Evolutionary conservation across 2,797 vertebrate species (phyloP).

Genomic region (Microchirus variegatus): DNA sequence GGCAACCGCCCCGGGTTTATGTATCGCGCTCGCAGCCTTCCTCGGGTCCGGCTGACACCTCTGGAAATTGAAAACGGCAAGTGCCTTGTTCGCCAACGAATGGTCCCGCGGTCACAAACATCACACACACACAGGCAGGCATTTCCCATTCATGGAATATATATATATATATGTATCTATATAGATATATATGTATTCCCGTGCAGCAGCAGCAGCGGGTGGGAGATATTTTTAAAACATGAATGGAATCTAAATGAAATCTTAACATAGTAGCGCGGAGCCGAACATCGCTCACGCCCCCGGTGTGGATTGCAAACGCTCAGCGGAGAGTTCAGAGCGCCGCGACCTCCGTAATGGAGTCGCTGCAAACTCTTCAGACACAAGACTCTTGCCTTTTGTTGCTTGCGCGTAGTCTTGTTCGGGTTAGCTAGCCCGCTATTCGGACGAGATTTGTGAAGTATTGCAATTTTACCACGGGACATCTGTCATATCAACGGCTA

Average conservation of each 20-base stretch:
- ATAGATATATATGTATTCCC: no score
- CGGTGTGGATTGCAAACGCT: constrained; percentile 35
- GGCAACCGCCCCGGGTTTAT: constrained; percentile 58
- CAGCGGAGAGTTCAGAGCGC: constrained; percentile 50
- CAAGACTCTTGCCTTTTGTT: no score
- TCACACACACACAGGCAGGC: constrained; percentile 21
- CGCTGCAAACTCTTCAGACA: constrained; percentile 11
- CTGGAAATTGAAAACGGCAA: constrained; percentile 77
- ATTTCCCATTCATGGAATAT: constrained; percentile 75
- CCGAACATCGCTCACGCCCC: constrained; percentile 36
- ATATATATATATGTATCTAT: constrained; percentile 26
- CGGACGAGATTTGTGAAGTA: no score
- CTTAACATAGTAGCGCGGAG: constrained; percentile 60
- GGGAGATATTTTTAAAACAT: constrained; percentile 73
- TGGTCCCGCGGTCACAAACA: constrained; percentile 51
- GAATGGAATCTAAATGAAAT: constrained; percentile 84
- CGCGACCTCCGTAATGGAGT: constrained; percentile 55
- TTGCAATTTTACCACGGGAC: no score
- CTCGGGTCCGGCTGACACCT: constrained; percentile 71
- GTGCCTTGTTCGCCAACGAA: constrained; percentile 69
- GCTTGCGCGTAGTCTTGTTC: no score
- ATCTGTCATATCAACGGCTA: no score
- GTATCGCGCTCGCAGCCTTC: constrained; percentile 61
- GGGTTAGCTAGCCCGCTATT: no score
- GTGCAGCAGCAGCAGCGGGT: constrained; percentile 35